These are phyloP conservation scores for Steinernema scapterisci DNA, from an alignment of 2,888 invertebrate genomes.

Conservation along the genomic window DNA sequence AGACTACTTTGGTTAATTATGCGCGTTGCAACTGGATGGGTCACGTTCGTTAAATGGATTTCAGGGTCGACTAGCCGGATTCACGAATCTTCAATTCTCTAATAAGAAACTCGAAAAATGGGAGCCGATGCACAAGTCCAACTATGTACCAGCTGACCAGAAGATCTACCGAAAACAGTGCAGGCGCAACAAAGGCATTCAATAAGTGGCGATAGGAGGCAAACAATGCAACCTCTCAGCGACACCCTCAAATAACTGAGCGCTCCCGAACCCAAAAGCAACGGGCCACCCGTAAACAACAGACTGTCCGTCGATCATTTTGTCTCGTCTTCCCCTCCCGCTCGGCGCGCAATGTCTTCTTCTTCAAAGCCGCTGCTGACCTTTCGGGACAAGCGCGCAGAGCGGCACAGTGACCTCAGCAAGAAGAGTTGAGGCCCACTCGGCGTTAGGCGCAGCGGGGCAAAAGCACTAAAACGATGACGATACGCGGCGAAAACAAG, in stretches of 20 bases:
- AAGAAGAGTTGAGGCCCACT: not conserved
- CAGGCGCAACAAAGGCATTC: not conserved
- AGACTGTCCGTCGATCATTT: not conserved
- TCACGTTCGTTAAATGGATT: too few relatives aligned
- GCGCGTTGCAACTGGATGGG: too few relatives aligned
- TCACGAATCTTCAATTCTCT: too few relatives aligned
- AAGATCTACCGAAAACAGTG: not conserved
- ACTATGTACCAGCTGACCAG: not conserved
- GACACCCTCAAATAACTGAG: slow-evolving; percentile 14
- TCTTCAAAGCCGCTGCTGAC: slow-evolving; percentile 2
- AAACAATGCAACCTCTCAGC: slow-evolving; percentile 10
- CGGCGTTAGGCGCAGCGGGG: not conserved
- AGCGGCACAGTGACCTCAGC: slow-evolving; percentile 32
- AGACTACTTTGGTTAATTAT: too few relatives aligned
- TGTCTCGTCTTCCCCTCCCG: too few relatives aligned
- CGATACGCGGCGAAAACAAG: slow-evolving; percentile 1
- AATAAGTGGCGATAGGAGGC: slow-evolving; percentile 19
- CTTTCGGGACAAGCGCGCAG: slow-evolving; percentile 29
- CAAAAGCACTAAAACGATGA: slow-evolving; percentile 23
- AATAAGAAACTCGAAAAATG: too few relatives aligned
- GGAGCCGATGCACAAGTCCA: not conserved
- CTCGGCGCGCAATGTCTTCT: not conserved
- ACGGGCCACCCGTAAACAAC: slow-evolving; percentile 21
- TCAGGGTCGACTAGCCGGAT: too few relatives aligned
- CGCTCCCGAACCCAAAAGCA: not conserved